Evolutionary conservation across 1,140 invertebrate genomes (phyloP), one percentile per base, ranked within the genome.

Genomic region (Colletes latitarsis): DNA sequence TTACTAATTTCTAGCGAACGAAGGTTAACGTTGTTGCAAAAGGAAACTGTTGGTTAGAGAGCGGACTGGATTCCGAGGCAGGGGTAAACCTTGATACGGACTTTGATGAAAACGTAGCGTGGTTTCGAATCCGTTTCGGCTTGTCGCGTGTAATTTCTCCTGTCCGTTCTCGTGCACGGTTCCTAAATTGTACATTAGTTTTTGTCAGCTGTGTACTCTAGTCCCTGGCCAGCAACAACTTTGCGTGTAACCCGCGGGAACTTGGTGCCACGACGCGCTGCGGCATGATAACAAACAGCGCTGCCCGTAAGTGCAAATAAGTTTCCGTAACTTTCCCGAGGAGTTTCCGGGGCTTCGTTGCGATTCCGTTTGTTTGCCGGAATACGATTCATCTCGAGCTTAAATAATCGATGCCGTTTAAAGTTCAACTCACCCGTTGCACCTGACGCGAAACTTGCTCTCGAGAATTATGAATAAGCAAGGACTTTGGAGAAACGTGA

Each of bases 401-500:
- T 63, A 63, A 63, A 63, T 63, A 63, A 63, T 63, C 60, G 30
- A 63, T 63, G 60, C 30, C 8, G 60, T 63, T 63, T 41, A 63
- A 63, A 63, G 60, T 63, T 41, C 14, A 63, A 63, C 30, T 6
- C 1, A 12, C 5, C 30, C 30, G 30, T 6, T 6, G 21, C 60
- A 63, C 21, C 60, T 63, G 60, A 63, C 60, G 60, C 60, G 60
- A 41, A 63, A 63, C 1, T 63, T 63, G 30, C 30, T 10, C 60
- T 6, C 14, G 30, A 21, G 60, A 12, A 6, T 39, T 63, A 39
- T 41, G 39, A 63, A 63, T 41, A 41, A 63, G 60, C 6, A 63
- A 41, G 14, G 60, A 41, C 15, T 41, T 63, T 41, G 14, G 39
- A 14, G 60, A 30, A 62, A 62, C 60, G 60, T 14, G 60, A 30